Percentiles rank a stretch among this genome's conserved stretches.
These are phyloP conservation scores for Montipora foliosa DNA, from an alignment of 64 coral and sea anemone genomes.

Conservation along the genomic window DNA sequence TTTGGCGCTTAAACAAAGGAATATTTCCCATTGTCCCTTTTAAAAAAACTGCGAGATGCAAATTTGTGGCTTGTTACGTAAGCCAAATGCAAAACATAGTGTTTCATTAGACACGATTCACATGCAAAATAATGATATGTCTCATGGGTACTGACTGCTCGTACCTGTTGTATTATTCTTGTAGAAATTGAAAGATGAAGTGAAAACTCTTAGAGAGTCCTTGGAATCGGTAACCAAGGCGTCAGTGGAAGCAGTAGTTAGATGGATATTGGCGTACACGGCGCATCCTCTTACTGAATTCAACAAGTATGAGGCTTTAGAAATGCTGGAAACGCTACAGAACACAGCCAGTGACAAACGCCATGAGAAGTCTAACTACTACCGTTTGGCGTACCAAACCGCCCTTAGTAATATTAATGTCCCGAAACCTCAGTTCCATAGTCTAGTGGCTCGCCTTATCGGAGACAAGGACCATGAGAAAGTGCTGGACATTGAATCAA, in stretches of 20 bases:
- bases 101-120: not conserved
- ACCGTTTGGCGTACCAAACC: slow-evolving; percentile 11
- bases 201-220: not conserved
- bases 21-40: not conserved
- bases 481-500: slow-evolving; percentile 4
- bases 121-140: not conserved
- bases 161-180: slow-evolving; percentile 1
- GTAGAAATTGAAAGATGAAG: not conserved
- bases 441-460: slow-evolving; percentile 16
- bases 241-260: not conserved
- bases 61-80: not conserved
- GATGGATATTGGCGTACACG: not conserved
- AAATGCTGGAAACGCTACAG: slow-evolving; percentile 26
- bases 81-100: not conserved
- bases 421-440: slow-evolving; percentile 7
- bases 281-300: slow-evolving; percentile 27
- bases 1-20: too few relatives aligned
- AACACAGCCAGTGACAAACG: slow-evolving; percentile 14
- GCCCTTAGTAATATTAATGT: not conserved
- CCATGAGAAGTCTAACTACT: slow-evolving; percentile 13
- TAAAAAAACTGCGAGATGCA: not conserved
- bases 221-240: slow-evolving; percentile 21
- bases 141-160: not conserved
- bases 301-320: slow-evolving; percentile 53
- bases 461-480: slow-evolving; percentile 31